A percentile compares a stretch with the other conserved stretches of the same genome.
Conservation (phyloP, 1,140 invertebrate genomes). For the Drosophila mayri region DNA sequence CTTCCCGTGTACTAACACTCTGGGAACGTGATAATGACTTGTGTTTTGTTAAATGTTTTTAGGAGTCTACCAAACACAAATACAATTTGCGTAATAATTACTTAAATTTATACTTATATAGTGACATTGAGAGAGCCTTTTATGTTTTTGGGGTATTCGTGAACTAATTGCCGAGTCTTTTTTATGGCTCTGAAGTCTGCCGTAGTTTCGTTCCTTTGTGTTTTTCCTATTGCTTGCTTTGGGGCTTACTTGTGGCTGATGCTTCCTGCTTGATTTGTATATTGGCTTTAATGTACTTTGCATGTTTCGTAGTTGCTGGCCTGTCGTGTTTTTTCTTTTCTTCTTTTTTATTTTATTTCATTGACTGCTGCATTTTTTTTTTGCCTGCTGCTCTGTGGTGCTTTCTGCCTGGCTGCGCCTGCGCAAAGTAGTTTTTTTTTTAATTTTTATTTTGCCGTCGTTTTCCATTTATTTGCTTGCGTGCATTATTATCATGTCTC, state of each 20-base stretch:
- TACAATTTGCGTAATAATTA: constrained; percentile 64
- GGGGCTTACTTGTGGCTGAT: constrained; percentile 17
- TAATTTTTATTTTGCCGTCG: neutral
- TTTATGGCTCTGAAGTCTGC: constrained; percentile 29
- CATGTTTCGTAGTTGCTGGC: constrained; percentile 30
- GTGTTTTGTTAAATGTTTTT: constrained; percentile 30
- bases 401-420: constrained; percentile 51
- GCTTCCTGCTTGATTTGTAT: constrained; percentile 60
- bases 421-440: constrained; percentile 9
- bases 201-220: constrained; percentile 12
- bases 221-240: constrained; percentile 20
- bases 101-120: constrained; percentile 19
- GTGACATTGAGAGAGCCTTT: constrained; percentile 54
- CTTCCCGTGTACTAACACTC: constrained; percentile 1
- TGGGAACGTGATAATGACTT: constrained; percentile 50
- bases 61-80: constrained; percentile 34
- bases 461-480: constrained; percentile 41
- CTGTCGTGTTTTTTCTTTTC: constrained; percentile 24
- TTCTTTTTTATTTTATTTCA: constrained; percentile 24
- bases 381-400: constrained; percentile 4
- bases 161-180: constrained; percentile 37
- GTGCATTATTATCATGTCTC: constrained; percentile 53
- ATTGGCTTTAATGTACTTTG: constrained; percentile 63
- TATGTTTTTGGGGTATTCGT: constrained; percentile 46
- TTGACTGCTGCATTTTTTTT: constrained; percentile 31